phyloP scores from a whole-genome alignment of 2,797 vertebrate genomes.

The Remorina albescens region DNA sequence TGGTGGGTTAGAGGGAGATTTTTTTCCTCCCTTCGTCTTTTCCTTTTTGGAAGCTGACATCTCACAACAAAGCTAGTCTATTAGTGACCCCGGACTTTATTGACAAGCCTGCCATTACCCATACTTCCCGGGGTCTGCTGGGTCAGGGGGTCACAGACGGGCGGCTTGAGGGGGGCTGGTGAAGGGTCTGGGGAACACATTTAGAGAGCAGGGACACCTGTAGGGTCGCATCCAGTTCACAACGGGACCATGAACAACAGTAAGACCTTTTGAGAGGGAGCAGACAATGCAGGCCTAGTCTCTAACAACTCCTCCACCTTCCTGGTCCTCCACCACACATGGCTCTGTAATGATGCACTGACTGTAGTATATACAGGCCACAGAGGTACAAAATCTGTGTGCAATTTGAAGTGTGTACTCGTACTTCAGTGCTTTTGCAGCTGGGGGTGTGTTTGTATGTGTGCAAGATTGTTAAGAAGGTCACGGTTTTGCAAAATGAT shows the following conservation, averaged over 20 bases:
- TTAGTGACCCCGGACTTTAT: constrained; percentile 94
- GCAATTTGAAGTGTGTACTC: constrained; percentile 29
- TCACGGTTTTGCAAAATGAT: constrained; percentile 38
- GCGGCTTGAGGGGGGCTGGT: constrained; percentile 80
- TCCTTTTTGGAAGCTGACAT: constrained; percentile 85
- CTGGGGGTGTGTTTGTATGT: constrained; percentile 12
- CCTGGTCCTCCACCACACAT: constrained; percentile 37
- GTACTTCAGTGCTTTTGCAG: constrained; percentile 28
- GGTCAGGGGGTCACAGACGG: constrained; percentile 88
- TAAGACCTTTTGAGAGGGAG: constrained; percentile 73
- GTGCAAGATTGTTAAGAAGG: constrained; percentile 42
- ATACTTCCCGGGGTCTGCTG: constrained; percentile 85
- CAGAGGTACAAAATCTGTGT: constrained; percentile 43
- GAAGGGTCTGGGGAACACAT: constrained; percentile 90
- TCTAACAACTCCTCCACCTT: constrained; percentile 48
- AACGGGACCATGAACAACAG: constrained; percentile 81
- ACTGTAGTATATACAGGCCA: constrained; percentile 33
- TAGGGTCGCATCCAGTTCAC: constrained; percentile 89
- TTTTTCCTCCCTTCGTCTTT: constrained; percentile 52
- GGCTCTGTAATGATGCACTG: constrained; percentile 57
- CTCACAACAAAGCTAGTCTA: constrained; percentile 91
- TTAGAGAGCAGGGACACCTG: constrained; percentile 93
- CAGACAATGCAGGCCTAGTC: constrained; percentile 70
- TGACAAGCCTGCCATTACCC: constrained; percentile 89
- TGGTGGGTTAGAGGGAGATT: constrained; percentile 51